Conservation (phyloP, 2,113 vertebrate species). For the Hemiscyllium ocellatum region DNA sequence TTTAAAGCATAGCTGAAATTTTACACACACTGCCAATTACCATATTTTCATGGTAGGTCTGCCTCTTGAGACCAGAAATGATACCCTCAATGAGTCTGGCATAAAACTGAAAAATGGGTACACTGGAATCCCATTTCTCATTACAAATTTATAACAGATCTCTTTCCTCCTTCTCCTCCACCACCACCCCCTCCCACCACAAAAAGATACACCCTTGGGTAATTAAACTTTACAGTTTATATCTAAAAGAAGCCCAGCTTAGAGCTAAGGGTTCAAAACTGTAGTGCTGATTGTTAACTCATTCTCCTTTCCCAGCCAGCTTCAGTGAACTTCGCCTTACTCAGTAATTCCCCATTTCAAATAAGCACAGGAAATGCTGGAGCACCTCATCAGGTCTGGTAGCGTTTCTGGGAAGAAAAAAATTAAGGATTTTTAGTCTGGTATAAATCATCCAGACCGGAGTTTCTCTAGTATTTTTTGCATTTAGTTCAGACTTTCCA, state of each 20-base stretch:
- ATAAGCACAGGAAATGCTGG: no score
- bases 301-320: neutral
- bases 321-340: neutral
- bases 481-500: no score
- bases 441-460: no score
- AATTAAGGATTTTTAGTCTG: no score
- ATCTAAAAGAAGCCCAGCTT: neutral
- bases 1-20: neutral
- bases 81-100: neutral
- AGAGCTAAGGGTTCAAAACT: neutral
- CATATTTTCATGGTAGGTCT: neutral
- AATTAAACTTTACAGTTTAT: neutral
- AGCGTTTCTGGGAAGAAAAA: no score
- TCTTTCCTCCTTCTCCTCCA: neutral
- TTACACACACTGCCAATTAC: neutral
- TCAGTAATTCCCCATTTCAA: neutral
- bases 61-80: neutral
- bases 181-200: neutral
- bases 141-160: neutral
- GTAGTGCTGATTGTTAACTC: neutral
- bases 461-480: no score
- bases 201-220: neutral
- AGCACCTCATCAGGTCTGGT: no score
- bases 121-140: neutral
- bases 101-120: no score